Base-by-base conservation (phyloP, 2,797 vertebrate genomes). In the Otolemur crassicaudatus region DNA sequence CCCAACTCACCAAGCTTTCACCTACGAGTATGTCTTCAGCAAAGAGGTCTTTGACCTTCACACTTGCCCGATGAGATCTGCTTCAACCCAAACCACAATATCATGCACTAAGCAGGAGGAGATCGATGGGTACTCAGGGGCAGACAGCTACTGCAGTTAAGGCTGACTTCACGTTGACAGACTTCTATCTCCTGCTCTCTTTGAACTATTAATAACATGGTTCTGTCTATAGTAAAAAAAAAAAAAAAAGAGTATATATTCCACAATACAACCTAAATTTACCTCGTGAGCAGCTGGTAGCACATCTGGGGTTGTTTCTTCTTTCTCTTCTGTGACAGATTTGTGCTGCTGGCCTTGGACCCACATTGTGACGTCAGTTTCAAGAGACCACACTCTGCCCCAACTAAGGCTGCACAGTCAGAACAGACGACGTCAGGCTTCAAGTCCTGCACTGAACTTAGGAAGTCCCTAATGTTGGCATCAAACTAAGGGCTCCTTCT, bases 1-100 rank as follows among this genome's bases (percentile, higher is more conserved):
- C 37, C 43, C 43, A 37, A 12, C 43, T 72, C 27, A 60, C 14
- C 7, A 37, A 25, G 7, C 31, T 70, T 12, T 60, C 53, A 37
- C 0, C 0, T 7, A 49, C 46, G 12, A 49, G 49, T 53, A 34
- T 7, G 37, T 6, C 19, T 22, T 34, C 5, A 58, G 49, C 5
- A 56, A 90, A 84, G 27, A 72, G 46, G 40, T n/a, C 79, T 94
- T 2, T 0, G 0, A 22, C 27, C 60, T 73, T 25, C 60, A 29
- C 7, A 11, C 14, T 40, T 0, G 0, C 67, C 96, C 58, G 6
- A 29, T 1, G 27, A 0, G 77, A 20, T 70, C 31, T 80, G 67
- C 61, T 61, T 0, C 43, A 65, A 31, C 61, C 25, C 80, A 56
- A 13, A 46, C 81, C 60, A 53, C 56, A 27, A 83, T 77, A 76